These are phyloP conservation scores for Neosilurus mollespiculum DNA, from an alignment of 2,797 vertebrate genomes.

Conservation along the genomic window DNA sequence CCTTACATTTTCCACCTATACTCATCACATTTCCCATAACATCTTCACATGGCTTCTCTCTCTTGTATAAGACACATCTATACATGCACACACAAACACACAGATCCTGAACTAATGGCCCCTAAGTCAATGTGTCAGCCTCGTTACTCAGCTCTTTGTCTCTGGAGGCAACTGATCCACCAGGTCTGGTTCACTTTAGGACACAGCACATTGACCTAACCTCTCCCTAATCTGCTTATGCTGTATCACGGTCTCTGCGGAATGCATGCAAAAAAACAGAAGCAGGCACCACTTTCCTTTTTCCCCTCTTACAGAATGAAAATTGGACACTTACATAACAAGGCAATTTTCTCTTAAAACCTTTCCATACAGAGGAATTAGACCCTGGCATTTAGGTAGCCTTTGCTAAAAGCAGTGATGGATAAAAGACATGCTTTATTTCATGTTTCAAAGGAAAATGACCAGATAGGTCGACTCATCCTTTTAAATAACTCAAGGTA, in stretches of 20 bases:
- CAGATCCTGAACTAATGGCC: neutral
- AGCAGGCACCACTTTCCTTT: slow-evolving; percentile 40
- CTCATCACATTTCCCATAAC: neutral
- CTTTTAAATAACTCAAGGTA: slow-evolving; percentile 27
- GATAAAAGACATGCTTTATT: slow-evolving; percentile 39
- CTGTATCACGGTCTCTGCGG: slow-evolving; percentile 40
- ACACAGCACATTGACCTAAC: slow-evolving; percentile 48
- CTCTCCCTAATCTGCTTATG: slow-evolving; percentile 49
- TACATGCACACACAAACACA: neutral
- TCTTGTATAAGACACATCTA: neutral
- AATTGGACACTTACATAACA: slow-evolving; percentile 46
- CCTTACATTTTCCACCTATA: neutral
- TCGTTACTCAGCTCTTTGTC: slow-evolving; percentile 10
- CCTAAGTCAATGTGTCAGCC: slow-evolving; percentile 2
- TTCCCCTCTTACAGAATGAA: slow-evolving; percentile 25
- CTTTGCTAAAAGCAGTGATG: slow-evolving; percentile 42
- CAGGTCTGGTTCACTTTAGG: slow-evolving; percentile 42
- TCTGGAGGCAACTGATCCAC: slow-evolving; percentile 7
- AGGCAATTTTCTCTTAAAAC: slow-evolving; percentile 48
- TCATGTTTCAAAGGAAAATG: slow-evolving; percentile 47
- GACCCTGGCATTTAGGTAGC: slow-evolving; percentile 49
- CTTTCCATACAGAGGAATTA: slow-evolving; percentile 48
- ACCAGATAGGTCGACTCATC: slow-evolving; percentile 35
- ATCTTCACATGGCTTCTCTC: neutral
- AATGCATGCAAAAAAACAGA: slow-evolving; percentile 42